Base-by-base conservation (phyloP, 2,797 vertebrate genomes). In the Capromys pilorides region DNA sequence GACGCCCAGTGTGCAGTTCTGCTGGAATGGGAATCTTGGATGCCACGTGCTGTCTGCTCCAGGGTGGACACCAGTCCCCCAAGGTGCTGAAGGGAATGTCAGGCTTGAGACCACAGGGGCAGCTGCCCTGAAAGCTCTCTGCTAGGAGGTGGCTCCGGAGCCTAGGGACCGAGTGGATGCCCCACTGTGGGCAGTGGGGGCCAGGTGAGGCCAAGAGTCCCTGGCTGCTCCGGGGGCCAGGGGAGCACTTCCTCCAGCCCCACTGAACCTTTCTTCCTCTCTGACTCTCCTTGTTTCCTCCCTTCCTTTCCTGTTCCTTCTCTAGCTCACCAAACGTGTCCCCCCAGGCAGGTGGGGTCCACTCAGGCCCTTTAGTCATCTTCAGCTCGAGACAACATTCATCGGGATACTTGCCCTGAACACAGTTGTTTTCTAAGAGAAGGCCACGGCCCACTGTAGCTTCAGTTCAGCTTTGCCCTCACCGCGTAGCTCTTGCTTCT, bases 61-160 rank as follows among this genome's bases (percentile, higher is more conserved):
- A 6, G 1, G 13, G 71, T 33, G 18, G 31, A 22, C 0, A 0
- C 22, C 66, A 6, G 14, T 7, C 19, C 39, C 26, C 49, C 3
- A 7, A n/a, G 16, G 54, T 51, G 71, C 0, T 54, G 36, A 5
- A 26, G 13, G 33, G 5, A 41, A 21, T 1, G 0, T 49, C 22
- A 33, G 69, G 12, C 28, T 9, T 14, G 6, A 21, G 33, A 80
- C 16, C 61, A 19, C 1, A 18, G 69, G n/a, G 11, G 39, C 33
- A 19, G 77, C 6, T 13, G 39, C 51, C 8, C 62, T 39, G 62
- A 45, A n/a, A 49, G 28, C 28, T 41, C 54, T 71, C 33, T 21
- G 12, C 28, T 21, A 24, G 75, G n/a, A 57, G 18, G 41, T 36
- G 64, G 24, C 39, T 64, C 1, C 24, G 12, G 3, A 18, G 4